These are phyloP conservation scores for Spea hammondii DNA, from an alignment of 2,797 vertebrate species.

Conservation along the genomic window DNA sequence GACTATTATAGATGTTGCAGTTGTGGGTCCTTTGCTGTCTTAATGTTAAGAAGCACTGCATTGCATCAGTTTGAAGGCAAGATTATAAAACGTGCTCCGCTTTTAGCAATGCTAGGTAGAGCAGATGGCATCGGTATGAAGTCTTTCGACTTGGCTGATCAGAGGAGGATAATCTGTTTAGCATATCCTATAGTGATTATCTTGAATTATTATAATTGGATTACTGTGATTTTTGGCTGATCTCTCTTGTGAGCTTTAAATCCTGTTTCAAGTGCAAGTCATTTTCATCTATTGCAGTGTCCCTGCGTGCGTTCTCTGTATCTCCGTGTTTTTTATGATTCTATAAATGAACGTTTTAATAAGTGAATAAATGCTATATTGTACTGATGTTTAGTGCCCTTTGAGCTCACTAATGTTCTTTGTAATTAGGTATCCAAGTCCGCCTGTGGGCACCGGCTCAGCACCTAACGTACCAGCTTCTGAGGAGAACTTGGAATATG, in stretches of 20 bases:
- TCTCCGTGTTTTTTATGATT: background rate
- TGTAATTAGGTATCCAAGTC: conserved; percentile 77
- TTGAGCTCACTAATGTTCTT: too few species aligned
- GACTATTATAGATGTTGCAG: too few species aligned
- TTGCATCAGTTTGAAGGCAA: conserved; percentile 18
- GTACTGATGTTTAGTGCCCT: too few species aligned
- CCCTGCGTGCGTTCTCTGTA: background rate
- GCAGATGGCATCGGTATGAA: conserved; percentile 3
- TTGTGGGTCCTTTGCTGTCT: too few species aligned
- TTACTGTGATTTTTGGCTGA: conserved; percentile 13
- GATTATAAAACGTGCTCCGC: background rate
- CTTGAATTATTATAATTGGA: conserved; percentile 21
- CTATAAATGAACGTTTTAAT: background rate
- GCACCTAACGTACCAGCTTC: conserved; percentile 71
- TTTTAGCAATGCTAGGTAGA: background rate
- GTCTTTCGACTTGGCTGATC: background rate
- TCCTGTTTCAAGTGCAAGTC: background rate
- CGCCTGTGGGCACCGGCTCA: conserved; percentile 72
- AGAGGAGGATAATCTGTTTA: conserved; percentile 23
- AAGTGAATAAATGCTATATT: too few species aligned
- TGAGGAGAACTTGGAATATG: conserved; percentile 90
- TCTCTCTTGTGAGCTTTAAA: background rate
- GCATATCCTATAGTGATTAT: conserved; percentile 1
- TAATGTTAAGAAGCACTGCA: conserved; percentile 5
- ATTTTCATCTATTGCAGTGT: background rate